Evolutionary conservation across 2,113 vertebrate genomes (phyloP), one percentile per base, ranked within the genome.

Genomic region (Embiotoca jacksoni): DNA sequence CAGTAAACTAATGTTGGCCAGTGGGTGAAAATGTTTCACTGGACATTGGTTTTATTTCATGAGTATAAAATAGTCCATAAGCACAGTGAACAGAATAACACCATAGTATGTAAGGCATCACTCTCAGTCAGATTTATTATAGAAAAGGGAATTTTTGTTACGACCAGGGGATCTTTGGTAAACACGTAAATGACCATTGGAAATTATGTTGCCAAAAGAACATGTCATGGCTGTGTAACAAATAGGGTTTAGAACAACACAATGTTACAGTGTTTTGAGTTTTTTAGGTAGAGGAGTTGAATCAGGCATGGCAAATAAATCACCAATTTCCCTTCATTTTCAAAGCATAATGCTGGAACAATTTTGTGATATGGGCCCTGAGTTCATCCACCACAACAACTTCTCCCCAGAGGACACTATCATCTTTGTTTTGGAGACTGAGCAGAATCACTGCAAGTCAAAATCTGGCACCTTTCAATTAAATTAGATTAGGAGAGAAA

Each of bases 401-500:
- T 30, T 63, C 64, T 63, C 49, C 49, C 57, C 37, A 8, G 44
- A 74, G 57, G 39, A 74, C 54, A 66, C 63, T 53, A 49, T 56
- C 30, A 9, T 58, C 47, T 1, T 67, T 84, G 70, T 76, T 46
- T 54, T 23, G 1, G 46, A 66, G 44, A 23, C 23, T 23, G 23
- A 66, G 57, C 52, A 60, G 35, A 67, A 71, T 81, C 47, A 68
- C 60, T 37, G 23, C 31, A 23, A 56, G 60, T 82, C 30, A 67
- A 59, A 69, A 61, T 66, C 69, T 35, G 50, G 56, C 74, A 50
- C 67, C 41, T 68, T 46, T 23, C 72, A 33, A 83, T 82, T 75
- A 75, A 84, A 86, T 85, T 53, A 73, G 47, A 30, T 59, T 67
- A 13, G 37, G 37, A 69, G 50, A 35, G 54, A 72, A 78, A 44